Base-by-base conservation (phyloP, 2,797 vertebrate genomes). In the Salmo trutta region DNA sequence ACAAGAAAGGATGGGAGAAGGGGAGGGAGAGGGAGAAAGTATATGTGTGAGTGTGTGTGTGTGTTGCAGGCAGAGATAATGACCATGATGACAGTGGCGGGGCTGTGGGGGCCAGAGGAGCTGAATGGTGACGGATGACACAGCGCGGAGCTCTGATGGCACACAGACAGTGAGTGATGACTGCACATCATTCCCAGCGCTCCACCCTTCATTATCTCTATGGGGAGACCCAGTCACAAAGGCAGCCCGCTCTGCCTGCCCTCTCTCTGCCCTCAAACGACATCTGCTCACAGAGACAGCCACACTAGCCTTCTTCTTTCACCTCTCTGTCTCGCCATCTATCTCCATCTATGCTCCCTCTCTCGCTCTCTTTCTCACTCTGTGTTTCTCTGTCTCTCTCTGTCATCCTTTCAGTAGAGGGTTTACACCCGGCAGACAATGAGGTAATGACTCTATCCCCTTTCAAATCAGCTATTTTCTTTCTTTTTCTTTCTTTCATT, bases 61-160 rank as follows among this genome's bases (percentile, higher is more conserved):
- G 75, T 64, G 56, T 29, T 33, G 88, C 85, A 79, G 87, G 77
- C 88, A 80, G 86, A 94, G 96, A 97, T 98, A 97, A 98, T 98
- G 96, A 96, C 96, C 96, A 95, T 93, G 94, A 94, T 94, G 97
- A 96, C 96, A 95, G 94, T 90, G 90, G 91, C 88, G 84, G 90
- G 89, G 95, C 95, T 94, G 94, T 94, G 91, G 96, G 92, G 94
- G 89, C 96, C 95, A 95, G 94, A 93, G 92, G 90, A 91, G 92
- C 95, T 96, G 95, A 94, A 95, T 95, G 96, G 96, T 97, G 97
- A 97, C 95, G 93, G 96, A 97, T 96, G 97, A 96, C 96, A 93
- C 75, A 91, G 92, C 93, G 92, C 95, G 93, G 90, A 94, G 90
- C 93, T 94, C 94, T 95, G 96, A 96, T 96, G 96, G 95, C 95